Conservation (phyloP, 2,113 vertebrate genomes). For the Amia ocellicauda region DNA sequence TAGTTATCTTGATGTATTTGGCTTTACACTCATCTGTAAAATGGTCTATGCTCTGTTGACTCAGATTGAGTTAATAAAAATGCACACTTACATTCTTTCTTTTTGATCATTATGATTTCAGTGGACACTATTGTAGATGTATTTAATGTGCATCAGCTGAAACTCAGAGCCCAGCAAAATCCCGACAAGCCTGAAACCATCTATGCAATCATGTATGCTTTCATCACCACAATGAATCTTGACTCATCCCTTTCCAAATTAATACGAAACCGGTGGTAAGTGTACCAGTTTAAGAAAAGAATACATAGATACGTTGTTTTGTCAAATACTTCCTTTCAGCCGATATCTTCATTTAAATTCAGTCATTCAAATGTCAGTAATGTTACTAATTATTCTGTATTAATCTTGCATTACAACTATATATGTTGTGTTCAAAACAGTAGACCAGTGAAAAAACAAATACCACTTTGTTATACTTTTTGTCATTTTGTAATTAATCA, state of each 20-base stretch:
- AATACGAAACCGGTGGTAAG: constrained; percentile 82
- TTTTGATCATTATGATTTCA: constrained; percentile 45
- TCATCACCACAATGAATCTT: constrained; percentile 80
- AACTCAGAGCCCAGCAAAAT: constrained; percentile 61
- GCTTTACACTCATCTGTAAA: background rate
- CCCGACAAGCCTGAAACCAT: constrained; percentile 55
- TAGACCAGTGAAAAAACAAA: no score
- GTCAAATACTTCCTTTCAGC: no score
- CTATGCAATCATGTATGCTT: constrained; percentile 81
- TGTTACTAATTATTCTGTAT: no score
- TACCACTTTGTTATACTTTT: no score
- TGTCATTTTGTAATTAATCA: background rate
- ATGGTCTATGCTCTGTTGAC: background rate
- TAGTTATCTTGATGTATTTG: background rate
- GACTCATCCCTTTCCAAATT: constrained; percentile 73
- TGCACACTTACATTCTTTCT: constrained; percentile 2
- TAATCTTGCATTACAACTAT: no score
- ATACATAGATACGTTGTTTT: background rate
- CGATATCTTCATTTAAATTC: no score
- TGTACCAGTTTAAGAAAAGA: background rate
- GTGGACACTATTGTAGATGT: constrained; percentile 82
- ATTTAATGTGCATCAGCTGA: constrained; percentile 69
- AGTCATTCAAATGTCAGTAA: no score
- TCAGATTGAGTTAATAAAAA: background rate
- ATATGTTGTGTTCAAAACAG: no score